Evolutionary conservation across 2,888 invertebrate genomes (phyloP).

Genomic region (Andrena hattorfiana): DNA sequence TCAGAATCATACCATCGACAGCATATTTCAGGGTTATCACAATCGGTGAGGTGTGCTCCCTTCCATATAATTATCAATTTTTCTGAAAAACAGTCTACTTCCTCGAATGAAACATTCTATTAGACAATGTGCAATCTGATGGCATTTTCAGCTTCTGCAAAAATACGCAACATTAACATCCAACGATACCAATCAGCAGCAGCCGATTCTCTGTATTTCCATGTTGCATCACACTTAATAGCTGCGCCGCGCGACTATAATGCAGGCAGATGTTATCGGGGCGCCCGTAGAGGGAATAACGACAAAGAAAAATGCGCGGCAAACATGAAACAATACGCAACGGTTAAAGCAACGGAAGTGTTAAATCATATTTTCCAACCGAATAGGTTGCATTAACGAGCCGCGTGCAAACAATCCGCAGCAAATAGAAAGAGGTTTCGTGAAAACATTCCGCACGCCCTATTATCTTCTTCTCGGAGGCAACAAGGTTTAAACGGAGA

Average conservation of each 20-base stretch:
- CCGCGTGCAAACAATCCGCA: neutral
- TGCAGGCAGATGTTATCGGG: neutral
- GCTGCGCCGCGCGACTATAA: neutral
- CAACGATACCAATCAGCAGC: neutral
- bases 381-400: conserved; percentile 5
- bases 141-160: neutral
- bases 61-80: too few species aligned
- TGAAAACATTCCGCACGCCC: conserved; percentile 5
- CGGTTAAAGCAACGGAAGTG: conserved; percentile 7
- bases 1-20: too few species aligned
- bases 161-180: neutral
- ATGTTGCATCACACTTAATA: conserved; percentile 1
- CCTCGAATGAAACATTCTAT: too few species aligned
- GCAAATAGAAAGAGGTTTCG: neutral
- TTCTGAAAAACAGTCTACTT: too few species aligned
- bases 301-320: neutral
- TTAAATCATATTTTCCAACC: conserved; percentile 6
- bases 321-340: conserved; percentile 11
- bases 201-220: neutral
- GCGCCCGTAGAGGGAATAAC: neutral
- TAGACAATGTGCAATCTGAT: neutral
- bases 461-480: neutral
- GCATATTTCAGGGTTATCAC: too few species aligned
- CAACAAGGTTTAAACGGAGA: neutral
- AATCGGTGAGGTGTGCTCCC: too few species aligned